Percentiles rank a stretch among this genome's conserved stretches.
These are phyloP conservation scores for Hozukius guyotensis DNA, from an alignment of 2,797 vertebrate species.

Conservation along the genomic window DNA sequence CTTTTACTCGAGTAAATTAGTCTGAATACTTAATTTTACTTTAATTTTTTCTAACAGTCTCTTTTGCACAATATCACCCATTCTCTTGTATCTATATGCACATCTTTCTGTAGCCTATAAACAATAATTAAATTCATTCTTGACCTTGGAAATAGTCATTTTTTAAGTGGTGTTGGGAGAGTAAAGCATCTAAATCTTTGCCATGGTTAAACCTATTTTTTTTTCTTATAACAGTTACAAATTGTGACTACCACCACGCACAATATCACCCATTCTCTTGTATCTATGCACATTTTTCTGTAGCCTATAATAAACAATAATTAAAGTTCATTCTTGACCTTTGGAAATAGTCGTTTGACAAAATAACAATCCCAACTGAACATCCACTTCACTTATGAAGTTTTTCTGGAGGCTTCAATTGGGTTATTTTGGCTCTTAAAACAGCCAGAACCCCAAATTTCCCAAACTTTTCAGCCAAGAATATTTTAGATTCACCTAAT, in stretches of 20 bases:
- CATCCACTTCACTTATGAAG: no score
- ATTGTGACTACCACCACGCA: not conserved
- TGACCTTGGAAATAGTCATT: fast-evolving
- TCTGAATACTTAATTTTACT: no score
- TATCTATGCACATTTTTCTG: not conserved
- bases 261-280: not conserved
- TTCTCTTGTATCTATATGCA: no score
- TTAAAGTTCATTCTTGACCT: not conserved
- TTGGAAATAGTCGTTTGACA: not conserved
- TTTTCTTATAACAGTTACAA: not conserved
- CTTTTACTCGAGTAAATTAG: no score
- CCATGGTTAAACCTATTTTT: not conserved
- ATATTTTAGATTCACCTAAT: not conserved
- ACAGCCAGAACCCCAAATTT: not conserved
- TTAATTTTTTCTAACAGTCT: no score
- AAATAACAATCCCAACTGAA: no score
- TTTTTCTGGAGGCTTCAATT: no score
- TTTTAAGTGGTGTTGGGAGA: not conserved
- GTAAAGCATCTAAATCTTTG: not conserved
- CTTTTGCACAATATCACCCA: no score
- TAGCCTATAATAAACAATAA: not conserved
- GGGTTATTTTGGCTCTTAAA: no score
- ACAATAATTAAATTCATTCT: no score
- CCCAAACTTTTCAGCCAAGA: not conserved
- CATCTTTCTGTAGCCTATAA: no score